These are phyloP conservation scores for Gortyna flavago DNA, from an alignment of 2,888 invertebrate genomes.

Conservation along the genomic window DNA sequence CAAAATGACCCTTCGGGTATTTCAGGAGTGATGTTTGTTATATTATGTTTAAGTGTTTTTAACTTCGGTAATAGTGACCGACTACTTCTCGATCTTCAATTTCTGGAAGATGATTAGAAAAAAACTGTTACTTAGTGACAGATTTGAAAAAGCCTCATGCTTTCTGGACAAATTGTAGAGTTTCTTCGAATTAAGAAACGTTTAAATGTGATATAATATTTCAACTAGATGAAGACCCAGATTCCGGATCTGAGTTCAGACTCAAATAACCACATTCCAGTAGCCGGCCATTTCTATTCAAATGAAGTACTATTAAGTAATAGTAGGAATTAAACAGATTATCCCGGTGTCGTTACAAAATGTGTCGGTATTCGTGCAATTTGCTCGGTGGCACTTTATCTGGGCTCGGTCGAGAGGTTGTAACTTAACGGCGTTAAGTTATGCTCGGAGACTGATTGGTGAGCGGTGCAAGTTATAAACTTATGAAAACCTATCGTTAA, in stretches of 20 bases:
- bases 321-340: conserved; percentile 42
- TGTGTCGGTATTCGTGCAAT: conserved; percentile 54
- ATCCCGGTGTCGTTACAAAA: conserved; percentile 47
- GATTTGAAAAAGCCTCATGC: not conserved
- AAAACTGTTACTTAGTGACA: not conserved
- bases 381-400: conserved; percentile 56
- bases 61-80: not conserved
- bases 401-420: conserved; percentile 37
- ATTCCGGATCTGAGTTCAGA: conserved; percentile 34
- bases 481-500: not conserved
- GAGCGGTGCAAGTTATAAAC: conserved; percentile 19
- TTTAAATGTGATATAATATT: not conserved
- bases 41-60: not conserved
- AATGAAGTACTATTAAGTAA: conserved; percentile 37
- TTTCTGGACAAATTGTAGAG: not conserved
- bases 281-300: conserved; percentile 47
- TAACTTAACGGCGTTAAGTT: conserved; percentile 57
- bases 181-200: not conserved
- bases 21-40: too few relatives aligned
- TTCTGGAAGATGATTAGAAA: not conserved
- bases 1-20: too few relatives aligned
- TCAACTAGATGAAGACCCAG: conserved; percentile 29
- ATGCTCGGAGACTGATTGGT: conserved; percentile 56
- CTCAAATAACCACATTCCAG: conserved; percentile 42
- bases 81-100: not conserved